Evolutionary conservation across 1,140 invertebrate genomes (phyloP).

Genomic region (Stratiolaelaps scimitus): DNA sequence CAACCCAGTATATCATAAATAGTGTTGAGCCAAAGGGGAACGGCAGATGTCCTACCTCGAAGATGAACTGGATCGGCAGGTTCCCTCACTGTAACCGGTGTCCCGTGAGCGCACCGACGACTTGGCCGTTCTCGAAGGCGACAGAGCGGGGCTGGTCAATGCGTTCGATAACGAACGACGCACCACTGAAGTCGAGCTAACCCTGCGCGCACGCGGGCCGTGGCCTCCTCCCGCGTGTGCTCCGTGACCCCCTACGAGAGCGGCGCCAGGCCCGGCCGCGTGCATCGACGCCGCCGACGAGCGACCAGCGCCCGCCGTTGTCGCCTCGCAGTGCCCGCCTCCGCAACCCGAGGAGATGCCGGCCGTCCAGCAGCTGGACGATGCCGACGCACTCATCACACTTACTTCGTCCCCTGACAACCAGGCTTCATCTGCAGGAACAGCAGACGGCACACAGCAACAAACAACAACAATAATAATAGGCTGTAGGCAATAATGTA

Average conservation of each 20-base stretch:
- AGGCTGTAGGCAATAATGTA: no score
- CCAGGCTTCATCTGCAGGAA: slow-evolving; percentile 14
- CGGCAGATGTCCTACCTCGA: slow-evolving; percentile 12
- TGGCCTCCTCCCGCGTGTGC: no score
- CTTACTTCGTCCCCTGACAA: slow-evolving; percentile 26
- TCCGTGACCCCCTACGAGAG: no score
- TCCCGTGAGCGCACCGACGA: slow-evolving; percentile 22
- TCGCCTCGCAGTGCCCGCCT: neutral
- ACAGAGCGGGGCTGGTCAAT: slow-evolving; percentile 20
- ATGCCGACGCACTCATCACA: slow-evolving; percentile 23
- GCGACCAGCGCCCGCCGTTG: no score
- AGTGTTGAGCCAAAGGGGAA: no score
- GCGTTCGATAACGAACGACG: slow-evolving; percentile 2
- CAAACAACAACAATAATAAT: no score
- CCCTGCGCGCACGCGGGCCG: neutral
- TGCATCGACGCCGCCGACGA: no score
- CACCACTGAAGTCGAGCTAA: slow-evolving; percentile 15
- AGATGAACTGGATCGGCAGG: slow-evolving; percentile 24
- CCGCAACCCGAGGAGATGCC: neutral
- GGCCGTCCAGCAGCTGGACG: slow-evolving; percentile 11
- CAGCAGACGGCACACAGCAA: no score
- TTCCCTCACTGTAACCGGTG: slow-evolving; percentile 21
- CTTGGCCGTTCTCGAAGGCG: slow-evolving; percentile 19
- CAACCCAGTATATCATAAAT: no score
- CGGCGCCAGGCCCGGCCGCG: no score